Base-by-base conservation (phyloP, 2,113 vertebrate genomes). In the Lepidothrix coronata region DNA sequence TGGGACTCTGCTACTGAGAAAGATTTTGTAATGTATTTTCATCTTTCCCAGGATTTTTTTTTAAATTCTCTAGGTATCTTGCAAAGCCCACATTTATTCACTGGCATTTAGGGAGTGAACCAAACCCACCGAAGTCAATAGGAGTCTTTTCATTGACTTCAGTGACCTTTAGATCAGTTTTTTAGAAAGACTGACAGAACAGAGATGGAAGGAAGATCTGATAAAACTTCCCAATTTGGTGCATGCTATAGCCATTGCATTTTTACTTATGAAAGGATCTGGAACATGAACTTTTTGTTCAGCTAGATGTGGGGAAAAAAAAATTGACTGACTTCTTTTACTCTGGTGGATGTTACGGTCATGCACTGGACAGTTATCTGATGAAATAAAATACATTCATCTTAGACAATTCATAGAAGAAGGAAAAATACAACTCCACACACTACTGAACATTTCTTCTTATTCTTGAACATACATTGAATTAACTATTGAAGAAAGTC, bases 91-190 rank as follows among this genome's bases (percentile, higher is more conserved):
- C 79, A 49, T 93, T 92, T 92, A 96, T 71, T 89, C 88, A 68
- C 52, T 90, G 79, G 82, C 88, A 94, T 93, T 91, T 89, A 66
- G 41, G 76, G 88, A 93, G 61, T 23, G 73, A 95, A 87, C 68
- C 49, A 94, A 91, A 71, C 54, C 84, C 49, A 35, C 52, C 76
- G 83, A 85, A 96, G 91, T 93, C 92, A 91, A 94, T 12, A 89
- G 49, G 66, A 96, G 68, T 46, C 52, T 94, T 85, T 96, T 86
- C 92, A 96, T 93, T 94, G 90, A 96, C 96, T 97, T 75, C 76
- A 81, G 49, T 91, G 87, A 95, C 95, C 93, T 96, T 95, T 93
- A 83, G 61, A 94, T 86, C 73, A 68, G 85, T 59, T 88, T 93
- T 92, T 94, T 39, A 87, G 20, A 67, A 78, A 87, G 70, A 68